Percentiles rank a stretch among this genome's conserved stretches.
Evolutionary conservation across 2,113 vertebrate species (phyloP).

Genomic region (Mesitornis unicolor): DNA sequence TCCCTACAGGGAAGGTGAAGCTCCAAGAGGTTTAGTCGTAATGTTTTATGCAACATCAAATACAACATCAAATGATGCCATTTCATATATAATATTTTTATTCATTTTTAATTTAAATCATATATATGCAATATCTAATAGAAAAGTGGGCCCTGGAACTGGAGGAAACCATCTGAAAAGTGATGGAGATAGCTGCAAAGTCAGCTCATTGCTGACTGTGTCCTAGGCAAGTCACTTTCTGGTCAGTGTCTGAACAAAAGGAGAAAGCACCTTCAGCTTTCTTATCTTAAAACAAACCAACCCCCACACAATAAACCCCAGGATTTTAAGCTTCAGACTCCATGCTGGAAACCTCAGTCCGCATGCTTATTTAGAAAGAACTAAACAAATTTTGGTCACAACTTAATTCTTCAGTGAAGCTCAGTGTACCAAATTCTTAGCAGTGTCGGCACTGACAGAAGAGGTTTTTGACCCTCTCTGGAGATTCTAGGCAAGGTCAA

Average conservation of each 20-base stretch:
- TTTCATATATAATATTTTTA: accelerated
- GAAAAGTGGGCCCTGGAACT: not conserved
- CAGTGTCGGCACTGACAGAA: not conserved
- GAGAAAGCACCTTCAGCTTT: not conserved
- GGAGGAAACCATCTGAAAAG: not conserved
- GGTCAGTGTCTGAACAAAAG: not conserved
- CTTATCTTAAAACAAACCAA: not conserved
- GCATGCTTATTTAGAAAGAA: not conserved
- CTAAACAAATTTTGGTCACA: not conserved
- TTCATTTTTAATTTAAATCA: not conserved
- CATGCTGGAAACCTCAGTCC: not conserved
- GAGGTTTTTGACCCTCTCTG: not conserved
- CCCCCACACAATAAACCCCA: too few species aligned
- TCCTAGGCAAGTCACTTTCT: not conserved
- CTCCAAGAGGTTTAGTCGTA: not conserved
- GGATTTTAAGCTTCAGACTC: not conserved
- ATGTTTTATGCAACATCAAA: not conserved
- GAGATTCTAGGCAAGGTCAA: not conserved
- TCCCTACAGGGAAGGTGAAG: not conserved
- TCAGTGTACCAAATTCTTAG: not conserved
- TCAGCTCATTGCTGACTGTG: not conserved
- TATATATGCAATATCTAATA: not conserved
- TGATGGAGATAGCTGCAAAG: not conserved
- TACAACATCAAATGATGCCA: too few species aligned
- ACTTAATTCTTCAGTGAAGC: not conserved